phyloP scores from a whole-genome alignment of 1,140 invertebrate genomes.

The Nilaparvata lugens region DNA sequence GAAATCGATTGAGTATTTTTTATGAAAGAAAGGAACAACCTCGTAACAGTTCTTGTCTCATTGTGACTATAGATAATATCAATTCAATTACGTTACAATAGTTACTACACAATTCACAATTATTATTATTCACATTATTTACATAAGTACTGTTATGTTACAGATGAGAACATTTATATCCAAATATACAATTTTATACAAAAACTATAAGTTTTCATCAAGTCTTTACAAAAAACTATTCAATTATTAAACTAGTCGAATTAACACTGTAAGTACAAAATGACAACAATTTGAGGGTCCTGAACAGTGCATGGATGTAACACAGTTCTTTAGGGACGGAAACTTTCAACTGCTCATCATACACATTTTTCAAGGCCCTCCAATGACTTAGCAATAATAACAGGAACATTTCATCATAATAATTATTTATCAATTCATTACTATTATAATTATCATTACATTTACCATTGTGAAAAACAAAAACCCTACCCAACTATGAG shows the following conservation, averaged over 20 bases:
- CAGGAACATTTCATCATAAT: conserved; percentile 37
- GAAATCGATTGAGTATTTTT: too few species aligned
- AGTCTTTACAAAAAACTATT: conserved; percentile 14
- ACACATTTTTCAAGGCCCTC: neutral
- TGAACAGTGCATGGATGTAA: too few species aligned
- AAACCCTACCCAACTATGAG: too few species aligned
- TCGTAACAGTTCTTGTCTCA: too few species aligned
- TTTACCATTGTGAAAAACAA: conserved; percentile 13
- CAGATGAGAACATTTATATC: too few species aligned
- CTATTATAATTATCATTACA: conserved; percentile 18
- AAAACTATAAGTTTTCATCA: conserved; percentile 11
- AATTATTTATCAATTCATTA: conserved; percentile 24
- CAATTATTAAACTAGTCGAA: conserved; percentile 14
- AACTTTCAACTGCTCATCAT: too few species aligned
- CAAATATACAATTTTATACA: conserved; percentile 18
- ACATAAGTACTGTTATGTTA: too few species aligned
- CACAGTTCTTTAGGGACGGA: too few species aligned
- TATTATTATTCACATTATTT: conserved; percentile 1
- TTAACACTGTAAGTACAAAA: conserved; percentile 17
- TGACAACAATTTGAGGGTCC: conserved; percentile 4
- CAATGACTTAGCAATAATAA: conserved; percentile 39
- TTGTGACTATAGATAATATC: too few species aligned
- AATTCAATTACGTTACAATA: conserved; percentile 1
- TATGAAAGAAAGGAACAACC: too few species aligned
- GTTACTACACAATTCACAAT: conserved; percentile 3